Evolutionary conservation across 2,113 vertebrate species (phyloP), one percentile per base, ranked within the genome.

Genomic region (Ramphastos sulfuratus): DNA sequence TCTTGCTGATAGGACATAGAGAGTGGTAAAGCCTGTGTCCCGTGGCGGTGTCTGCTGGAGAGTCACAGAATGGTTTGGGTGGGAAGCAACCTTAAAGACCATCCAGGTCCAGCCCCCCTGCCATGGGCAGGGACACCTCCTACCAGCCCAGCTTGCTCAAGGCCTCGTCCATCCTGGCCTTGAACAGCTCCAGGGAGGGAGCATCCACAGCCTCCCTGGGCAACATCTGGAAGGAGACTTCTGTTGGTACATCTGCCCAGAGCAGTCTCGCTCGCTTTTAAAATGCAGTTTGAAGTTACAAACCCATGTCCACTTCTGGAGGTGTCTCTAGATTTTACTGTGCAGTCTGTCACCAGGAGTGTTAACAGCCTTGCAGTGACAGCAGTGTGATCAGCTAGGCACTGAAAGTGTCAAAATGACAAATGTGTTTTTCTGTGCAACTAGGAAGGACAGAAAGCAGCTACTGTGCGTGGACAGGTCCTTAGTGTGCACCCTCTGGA

Each of bases 321-420:
- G 60, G 42, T 63, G 15, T 31, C 27, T 30, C 13, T 55, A 30
- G 54, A 55, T 27, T 55, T 28, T 28, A 55, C 27, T 27, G 54
- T 28, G 25, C 27, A 25, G 54, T 28, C 56, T 64, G 0, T 23
- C 65, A 54, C 19, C 0, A 1, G 52, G 6, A 30, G 52, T 6
- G 1, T 13, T 13, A 23, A 42, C 42, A 44, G 60, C 30, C 56
- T 78, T 10, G 44, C 48, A 60, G 64, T 74, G 91, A 27, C 35
- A 87, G 16, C 75, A 20, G 42, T 2, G 56, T 4, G 56, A 44
- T 58, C 75, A 77, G 71, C 60, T 6, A 31, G 85, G 24, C 55
- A 10, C 2, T 66, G 92, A 60, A 42, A 54, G 35, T n/a, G 67
- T 54, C 89, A 56, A 8, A 39, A 7, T 75, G 75, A 78, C 54